These are phyloP conservation scores for Drosophila acutilabella DNA, from an alignment of 2,888 invertebrate species.

Conservation along the genomic window DNA sequence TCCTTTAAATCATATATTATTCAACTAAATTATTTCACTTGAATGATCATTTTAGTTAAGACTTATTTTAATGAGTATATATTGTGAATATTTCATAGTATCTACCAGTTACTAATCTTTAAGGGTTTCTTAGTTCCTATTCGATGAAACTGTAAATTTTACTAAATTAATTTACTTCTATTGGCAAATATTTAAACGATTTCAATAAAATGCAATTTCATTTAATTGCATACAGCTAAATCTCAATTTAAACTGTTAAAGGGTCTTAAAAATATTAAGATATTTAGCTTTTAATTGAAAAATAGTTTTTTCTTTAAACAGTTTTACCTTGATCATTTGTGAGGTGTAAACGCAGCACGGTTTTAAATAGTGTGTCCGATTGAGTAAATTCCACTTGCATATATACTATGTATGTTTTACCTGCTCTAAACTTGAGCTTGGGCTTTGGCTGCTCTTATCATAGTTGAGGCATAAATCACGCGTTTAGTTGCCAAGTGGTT, in stretches of 20 bases:
- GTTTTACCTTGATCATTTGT: no score
- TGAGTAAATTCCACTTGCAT: background rate
- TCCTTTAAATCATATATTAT: no score
- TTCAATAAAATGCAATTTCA: no score
- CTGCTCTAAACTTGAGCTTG: slow-evolving; percentile 16
- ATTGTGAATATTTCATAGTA: background rate
- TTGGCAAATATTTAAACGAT: no score
- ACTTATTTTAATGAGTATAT: no score
- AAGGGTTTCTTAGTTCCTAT: no score
- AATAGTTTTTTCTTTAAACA: background rate
- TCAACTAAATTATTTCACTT: no score
- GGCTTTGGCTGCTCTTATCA: slow-evolving; percentile 69
- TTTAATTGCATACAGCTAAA: no score
- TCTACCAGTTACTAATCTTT: background rate
- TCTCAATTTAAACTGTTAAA: background rate
- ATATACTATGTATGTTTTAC: slow-evolving; percentile 5
- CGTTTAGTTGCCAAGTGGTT: slow-evolving; percentile 81
- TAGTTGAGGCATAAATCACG: slow-evolving; percentile 72
- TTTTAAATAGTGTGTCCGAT: slow-evolving; percentile 2
- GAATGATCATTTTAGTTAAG: no score
- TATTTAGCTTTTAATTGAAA: background rate
- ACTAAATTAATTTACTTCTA: no score
- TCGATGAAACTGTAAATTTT: no score
- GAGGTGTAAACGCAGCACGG: background rate
- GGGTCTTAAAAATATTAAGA: background rate